phyloP scores from a whole-genome alignment of 2,888 invertebrate genomes.

The Eilema sororculum region DNA sequence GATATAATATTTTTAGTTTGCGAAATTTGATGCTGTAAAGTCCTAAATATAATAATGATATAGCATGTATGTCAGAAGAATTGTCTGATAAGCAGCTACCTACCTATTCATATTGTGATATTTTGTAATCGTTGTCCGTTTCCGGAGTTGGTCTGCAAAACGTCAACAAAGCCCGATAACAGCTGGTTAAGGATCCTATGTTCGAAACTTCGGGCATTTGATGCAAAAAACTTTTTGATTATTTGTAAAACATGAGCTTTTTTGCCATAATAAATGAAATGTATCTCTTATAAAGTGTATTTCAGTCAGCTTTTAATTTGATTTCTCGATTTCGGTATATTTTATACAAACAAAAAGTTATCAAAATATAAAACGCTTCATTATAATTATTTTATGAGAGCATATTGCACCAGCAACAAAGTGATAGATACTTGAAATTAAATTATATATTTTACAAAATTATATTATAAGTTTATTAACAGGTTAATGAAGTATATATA shows the following conservation, averaged over 20 bases:
- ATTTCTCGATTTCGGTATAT: no score
- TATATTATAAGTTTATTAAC: no score
- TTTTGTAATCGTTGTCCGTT: slow-evolving; percentile 34
- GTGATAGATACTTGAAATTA: neutral
- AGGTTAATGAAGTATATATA: no score
- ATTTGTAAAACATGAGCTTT: neutral
- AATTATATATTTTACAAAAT: neutral
- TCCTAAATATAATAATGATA: slow-evolving; percentile 32
- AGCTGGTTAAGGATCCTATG: slow-evolving; percentile 10
- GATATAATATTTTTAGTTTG: no score
- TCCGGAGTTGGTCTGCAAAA: slow-evolving; percentile 12
- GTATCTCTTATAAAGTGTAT: neutral
- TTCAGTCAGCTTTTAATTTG: no score
- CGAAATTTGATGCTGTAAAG: no score
- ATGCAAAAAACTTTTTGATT: neutral
- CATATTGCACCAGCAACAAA: neutral
- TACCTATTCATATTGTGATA: slow-evolving; percentile 14
- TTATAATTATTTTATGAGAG: neutral
- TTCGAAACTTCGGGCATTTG: neutral
- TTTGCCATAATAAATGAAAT: neutral
- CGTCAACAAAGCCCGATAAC: slow-evolving; percentile 41
- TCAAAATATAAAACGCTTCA: neutral
- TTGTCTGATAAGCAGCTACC: slow-evolving; percentile 33
- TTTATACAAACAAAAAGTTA: no score
- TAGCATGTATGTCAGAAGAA: slow-evolving; percentile 29